Evolutionary conservation across 2,113 vertebrate species (phyloP).

Genomic region (Laticauda colubrina): DNA sequence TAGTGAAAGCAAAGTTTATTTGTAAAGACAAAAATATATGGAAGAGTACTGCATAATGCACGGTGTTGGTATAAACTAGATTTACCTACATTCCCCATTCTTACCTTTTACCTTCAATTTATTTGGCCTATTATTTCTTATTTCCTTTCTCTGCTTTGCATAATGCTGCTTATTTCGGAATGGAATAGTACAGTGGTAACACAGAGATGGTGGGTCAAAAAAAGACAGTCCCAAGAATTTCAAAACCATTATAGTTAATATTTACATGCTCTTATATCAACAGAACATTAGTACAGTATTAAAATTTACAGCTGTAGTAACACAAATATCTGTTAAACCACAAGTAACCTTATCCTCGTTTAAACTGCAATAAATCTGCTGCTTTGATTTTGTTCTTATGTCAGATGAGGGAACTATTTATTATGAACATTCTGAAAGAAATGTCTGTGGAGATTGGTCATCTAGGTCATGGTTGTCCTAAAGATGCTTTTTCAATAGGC

Average conservation of each 20-base stretch:
- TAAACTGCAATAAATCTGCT: slow-evolving; percentile 4
- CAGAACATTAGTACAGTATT: slow-evolving; percentile 5
- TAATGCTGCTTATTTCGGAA: not conserved
- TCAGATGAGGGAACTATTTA: not conserved
- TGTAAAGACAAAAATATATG: not conserved
- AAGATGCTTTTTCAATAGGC: too few relatives aligned
- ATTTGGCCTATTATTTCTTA: not conserved
- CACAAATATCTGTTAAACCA: slow-evolving; percentile 13
- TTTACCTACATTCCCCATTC: not conserved
- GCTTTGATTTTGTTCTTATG: slow-evolving; percentile 20
- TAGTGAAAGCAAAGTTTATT: not conserved
- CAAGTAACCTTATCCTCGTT: not conserved
- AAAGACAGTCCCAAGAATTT: not conserved
- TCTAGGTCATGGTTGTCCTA: too few relatives aligned
- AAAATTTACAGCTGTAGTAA: slow-evolving; percentile 21
- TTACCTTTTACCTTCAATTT: not conserved
- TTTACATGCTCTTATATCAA: slow-evolving; percentile 4
- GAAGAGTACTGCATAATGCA: not conserved
- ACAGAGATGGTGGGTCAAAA: not conserved
- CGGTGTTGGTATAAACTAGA: not conserved
- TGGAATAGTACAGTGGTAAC: not conserved
- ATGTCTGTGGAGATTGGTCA: not conserved
- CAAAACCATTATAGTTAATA: not conserved
- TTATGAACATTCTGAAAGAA: not conserved
- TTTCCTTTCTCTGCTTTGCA: not conserved